Evolutionary conservation across 2,888 invertebrate genomes (phyloP), one percentile per base, ranked within the genome.

Genomic region (Laothoe populi): DNA sequence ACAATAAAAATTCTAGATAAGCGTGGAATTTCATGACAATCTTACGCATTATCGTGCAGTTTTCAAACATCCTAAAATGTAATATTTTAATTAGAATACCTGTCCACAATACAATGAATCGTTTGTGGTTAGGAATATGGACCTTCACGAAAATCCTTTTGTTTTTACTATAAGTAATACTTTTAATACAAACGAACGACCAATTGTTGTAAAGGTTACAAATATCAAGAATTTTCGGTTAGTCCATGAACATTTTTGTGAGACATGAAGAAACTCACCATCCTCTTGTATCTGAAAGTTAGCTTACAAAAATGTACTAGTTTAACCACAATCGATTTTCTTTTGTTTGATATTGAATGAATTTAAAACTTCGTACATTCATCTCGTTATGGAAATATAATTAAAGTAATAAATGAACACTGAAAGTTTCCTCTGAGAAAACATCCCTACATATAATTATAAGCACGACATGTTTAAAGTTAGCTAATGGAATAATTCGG

Each of bases 251-350:
- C 86, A 87, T 84, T 84, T 84, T 83, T 86, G 90, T 81, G 88
- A 87, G 89, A 79, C 74, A 70, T 72, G 74, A 75, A 79, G 70
- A 71, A 77, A 92, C 92, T 92, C 90, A 92, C 92, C 92, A 87
- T 91, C 91, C 92, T 74, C 75, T 79, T 76, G 88, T 71, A 82
- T 90, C 92, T 92, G 92, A 85, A 92, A 92, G 86, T 79, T 81
- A 83, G 81, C 92, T 90, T 89, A 75, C 92, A 87, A 86, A 86
- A 87, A 89, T 81, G 83, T 86, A 82, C 80, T 64, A 60, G 71
- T 65, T 64, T 78, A 83, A 82, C 83, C 84, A 86, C 83, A 87
- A 81, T 70, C 79, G 78, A 81, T 70, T 75, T 68, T 31, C 31
- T 62, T 26, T 48, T 35, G 11, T 35, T 10, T 31, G 8, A 53